Evolutionary conservation across 2,113 vertebrate genomes (phyloP).

Genomic region (Parotia lawesii): DNA sequence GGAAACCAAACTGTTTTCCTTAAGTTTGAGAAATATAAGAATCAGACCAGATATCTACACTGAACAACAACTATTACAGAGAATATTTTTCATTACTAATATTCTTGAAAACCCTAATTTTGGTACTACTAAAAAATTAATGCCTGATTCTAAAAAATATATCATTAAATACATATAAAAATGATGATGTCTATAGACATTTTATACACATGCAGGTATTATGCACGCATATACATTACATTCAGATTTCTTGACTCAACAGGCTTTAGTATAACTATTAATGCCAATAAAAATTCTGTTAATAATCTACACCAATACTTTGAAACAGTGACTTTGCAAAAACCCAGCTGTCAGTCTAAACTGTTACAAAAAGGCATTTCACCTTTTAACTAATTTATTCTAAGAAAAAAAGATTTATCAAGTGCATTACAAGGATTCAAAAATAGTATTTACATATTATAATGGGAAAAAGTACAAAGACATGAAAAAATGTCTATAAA

Average conservation of each 20-base stretch:
- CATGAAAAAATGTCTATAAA: not conserved
- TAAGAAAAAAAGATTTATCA: not conserved
- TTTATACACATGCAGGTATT: not conserved
- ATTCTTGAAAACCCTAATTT: not conserved
- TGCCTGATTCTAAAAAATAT: not conserved
- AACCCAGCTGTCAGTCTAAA: not conserved
- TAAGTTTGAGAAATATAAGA: not conserved
- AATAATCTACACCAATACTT: not conserved
- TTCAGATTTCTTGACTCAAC: not conserved
- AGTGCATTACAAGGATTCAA: not conserved
- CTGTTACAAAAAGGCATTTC: not conserved
- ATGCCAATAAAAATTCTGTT: not conserved
- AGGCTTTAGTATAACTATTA: not conserved
- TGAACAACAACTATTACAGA: not conserved
- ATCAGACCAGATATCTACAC: not conserved
- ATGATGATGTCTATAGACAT: not conserved
- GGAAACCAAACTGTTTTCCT: not conserved
- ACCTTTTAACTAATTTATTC: not conserved
- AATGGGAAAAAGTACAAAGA: not conserved
- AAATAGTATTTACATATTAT: conserved; percentile 27
- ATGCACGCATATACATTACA: not conserved
- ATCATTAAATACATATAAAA: not conserved
- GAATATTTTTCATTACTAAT: not conserved
- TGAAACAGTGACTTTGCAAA: not conserved
- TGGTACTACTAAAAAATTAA: not conserved